Evolutionary conservation across 2,888 invertebrate species (phyloP).

Genomic region (Hemistola chrysoprasaria): DNA sequence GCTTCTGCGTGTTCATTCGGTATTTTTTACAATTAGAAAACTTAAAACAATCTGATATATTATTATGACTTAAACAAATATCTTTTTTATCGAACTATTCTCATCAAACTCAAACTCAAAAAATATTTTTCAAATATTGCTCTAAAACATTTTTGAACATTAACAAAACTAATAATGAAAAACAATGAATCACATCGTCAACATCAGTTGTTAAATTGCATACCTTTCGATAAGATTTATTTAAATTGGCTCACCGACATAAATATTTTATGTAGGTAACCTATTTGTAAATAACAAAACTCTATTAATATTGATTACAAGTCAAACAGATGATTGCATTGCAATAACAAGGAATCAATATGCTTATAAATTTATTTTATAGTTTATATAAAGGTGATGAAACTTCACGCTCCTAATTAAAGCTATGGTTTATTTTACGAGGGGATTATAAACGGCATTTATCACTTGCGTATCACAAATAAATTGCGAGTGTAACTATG

Average conservation of each 20-base stretch:
- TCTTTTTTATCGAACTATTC: too few species aligned
- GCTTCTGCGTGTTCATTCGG: too few species aligned
- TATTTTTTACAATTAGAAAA: too few species aligned
- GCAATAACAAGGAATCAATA: slow-evolving; percentile 3
- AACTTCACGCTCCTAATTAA: slow-evolving; percentile 2
- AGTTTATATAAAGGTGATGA: slow-evolving; percentile 3
- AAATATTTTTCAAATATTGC: too few species aligned
- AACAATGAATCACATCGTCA: too few species aligned
- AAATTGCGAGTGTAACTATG: too few species aligned
- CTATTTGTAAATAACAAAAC: slow-evolving; percentile 20
- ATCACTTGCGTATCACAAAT: background rate
- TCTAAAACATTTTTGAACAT: too few species aligned
- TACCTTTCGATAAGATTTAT: slow-evolving; percentile 26
- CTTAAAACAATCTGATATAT: too few species aligned
- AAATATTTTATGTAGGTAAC: slow-evolving; percentile 23
- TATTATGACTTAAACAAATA: too few species aligned
- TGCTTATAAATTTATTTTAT: slow-evolving; percentile 8
- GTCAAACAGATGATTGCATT: slow-evolving; percentile 22
- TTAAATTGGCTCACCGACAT: slow-evolving; percentile 27
- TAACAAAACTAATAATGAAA: too few species aligned
- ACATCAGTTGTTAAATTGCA: slow-evolving; percentile 13
- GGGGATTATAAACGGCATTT: background rate
- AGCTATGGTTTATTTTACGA: slow-evolving; percentile 2
- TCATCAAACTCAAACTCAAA: too few species aligned
- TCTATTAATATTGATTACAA: slow-evolving; percentile 24